Conservation (phyloP, 2,888 invertebrate genomes). For the Pogonocherus hispidulus region DNA sequence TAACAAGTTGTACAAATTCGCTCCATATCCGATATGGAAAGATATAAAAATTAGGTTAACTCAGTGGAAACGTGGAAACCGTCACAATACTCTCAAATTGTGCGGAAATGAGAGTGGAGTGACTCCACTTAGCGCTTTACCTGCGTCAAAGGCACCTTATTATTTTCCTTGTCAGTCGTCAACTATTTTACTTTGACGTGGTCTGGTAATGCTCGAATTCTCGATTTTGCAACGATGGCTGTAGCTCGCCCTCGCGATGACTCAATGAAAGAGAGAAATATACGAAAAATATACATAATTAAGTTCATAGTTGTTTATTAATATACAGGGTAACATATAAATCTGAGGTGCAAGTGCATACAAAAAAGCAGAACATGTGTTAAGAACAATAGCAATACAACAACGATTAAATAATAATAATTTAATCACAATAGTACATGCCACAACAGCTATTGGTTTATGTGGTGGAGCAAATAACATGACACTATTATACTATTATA, state of each 20-base stretch:
- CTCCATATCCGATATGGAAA: slow-evolving; percentile 33
- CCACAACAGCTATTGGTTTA: too few relatives aligned
- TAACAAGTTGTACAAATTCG: slow-evolving; percentile 32
- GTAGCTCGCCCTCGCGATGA: too few relatives aligned
- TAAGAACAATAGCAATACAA: too few relatives aligned
- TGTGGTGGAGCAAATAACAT: too few relatives aligned
- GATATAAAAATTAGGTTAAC: slow-evolving; percentile 50
- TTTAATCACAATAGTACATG: too few relatives aligned
- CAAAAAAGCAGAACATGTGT: too few relatives aligned
- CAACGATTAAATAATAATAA: too few relatives aligned
- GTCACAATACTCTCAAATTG: slow-evolving; percentile 57
- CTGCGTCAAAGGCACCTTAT: slow-evolving; percentile 26
- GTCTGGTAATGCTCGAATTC: neutral
- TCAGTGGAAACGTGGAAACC: slow-evolving; percentile 46
- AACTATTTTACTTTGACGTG: slow-evolving; percentile 5
- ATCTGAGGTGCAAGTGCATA: too few relatives aligned
- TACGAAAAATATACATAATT: too few relatives aligned
- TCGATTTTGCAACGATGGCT: neutral
- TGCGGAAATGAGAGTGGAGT: slow-evolving; percentile 56
- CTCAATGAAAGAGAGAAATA: neutral
- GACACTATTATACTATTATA: too few relatives aligned
- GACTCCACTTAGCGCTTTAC: slow-evolving; percentile 37
- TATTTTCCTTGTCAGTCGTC: slow-evolving; percentile 26
- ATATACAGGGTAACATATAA: too few relatives aligned
- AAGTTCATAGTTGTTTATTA: too few relatives aligned